phyloP scores from a whole-genome alignment of 2,888 invertebrate species.

The Hyppa rectilinea region DNA sequence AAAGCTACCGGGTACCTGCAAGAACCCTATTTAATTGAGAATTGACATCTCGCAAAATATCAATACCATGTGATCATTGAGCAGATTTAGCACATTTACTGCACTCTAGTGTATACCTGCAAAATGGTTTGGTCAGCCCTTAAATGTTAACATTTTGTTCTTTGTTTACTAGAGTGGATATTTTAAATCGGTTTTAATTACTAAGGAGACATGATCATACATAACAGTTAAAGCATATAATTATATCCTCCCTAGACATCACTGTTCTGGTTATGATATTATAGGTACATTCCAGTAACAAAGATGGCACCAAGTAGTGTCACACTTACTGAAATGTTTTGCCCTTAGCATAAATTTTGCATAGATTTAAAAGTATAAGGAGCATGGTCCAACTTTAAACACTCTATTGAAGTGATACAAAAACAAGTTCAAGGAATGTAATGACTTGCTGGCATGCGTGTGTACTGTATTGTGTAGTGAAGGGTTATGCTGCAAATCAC shows the following conservation, averaged over 20 bases:
- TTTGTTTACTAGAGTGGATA: not conserved
- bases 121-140: not conserved
- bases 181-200: not conserved
- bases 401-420: not conserved
- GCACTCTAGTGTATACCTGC: not conserved
- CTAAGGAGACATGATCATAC: not conserved
- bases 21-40: not conserved
- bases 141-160: not conserved
- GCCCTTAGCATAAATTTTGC: too few species aligned
- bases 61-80: not conserved
- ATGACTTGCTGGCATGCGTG: not conserved
- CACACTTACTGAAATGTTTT: not conserved
- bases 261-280: not conserved
- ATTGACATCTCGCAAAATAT: not conserved
- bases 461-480: not conserved
- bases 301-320: not conserved
- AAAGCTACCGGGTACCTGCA: not conserved
- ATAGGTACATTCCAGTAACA: not conserved
- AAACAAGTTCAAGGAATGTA: not conserved
- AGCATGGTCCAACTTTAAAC: not conserved
- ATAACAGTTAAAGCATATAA: not conserved
- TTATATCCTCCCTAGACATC: not conserved
- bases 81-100: not conserved
- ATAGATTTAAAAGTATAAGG: not conserved
- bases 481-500: slow-evolving; percentile 47